Evolutionary conservation across 2,888 invertebrate genomes (phyloP), one percentile per base, ranked within the genome.

Genomic region (Nematopogon swammerdamellus): DNA sequence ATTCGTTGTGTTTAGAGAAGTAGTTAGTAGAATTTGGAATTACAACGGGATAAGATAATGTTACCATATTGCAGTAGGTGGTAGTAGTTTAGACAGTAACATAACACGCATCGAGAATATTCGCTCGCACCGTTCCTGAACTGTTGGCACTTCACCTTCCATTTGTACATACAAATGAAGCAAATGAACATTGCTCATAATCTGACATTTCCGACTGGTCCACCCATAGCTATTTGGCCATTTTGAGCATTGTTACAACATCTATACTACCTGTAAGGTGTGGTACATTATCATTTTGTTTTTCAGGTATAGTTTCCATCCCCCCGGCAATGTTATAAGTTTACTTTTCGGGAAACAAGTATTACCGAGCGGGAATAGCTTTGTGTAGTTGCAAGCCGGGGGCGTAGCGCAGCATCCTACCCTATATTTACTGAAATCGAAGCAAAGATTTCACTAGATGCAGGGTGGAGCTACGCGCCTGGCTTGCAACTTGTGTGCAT

Each of bases 361-460:
- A 44, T 25, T 36, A 18, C n/a, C 19, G 14, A 36, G 36, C 36
- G 36, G 36, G 8, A 36, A 36, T 30, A 10, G 45, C 45, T 45
- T 45, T 49, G 42, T 11, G 18, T 14, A 14, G 60, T 58, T 68
- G 68, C 58, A 65, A 66, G 70, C 56, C 61, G 60, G 57, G 42
- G 19, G 53, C 46, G 48, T 57, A 67, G 68, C 45, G 73, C 79
- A 79, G 79, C 77, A 79, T 74, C 77, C 68, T 66, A 71, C 55
- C 65, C 68, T 76, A 60, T 63, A 54, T 56, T 56, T 66, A 79
- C 71, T 66, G 54, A 75, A 77, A 79, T 77, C 63, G 60, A 64
- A 2, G 58, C 48, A 61, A 67, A 64, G 67, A 79, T 79, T 77
- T 75, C 69, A 57, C 79, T 77, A 68, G 52, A 20, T 55, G 65